Base-by-base conservation (phyloP, 2,113 vertebrate genomes). In the Dicaeum eximium region DNA sequence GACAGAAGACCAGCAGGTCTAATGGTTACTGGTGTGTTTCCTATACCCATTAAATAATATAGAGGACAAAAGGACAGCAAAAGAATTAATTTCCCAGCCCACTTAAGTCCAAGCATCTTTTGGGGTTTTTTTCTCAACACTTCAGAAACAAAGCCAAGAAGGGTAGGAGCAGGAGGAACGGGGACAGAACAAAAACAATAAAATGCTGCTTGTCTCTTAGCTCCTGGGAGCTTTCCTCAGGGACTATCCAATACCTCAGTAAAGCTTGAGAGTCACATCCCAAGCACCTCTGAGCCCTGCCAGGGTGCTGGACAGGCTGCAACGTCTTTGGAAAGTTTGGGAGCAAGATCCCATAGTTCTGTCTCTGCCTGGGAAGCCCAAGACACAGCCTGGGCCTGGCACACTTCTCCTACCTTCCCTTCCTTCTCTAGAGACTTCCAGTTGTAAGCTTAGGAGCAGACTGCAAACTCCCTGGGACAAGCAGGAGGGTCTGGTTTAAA, bases 41-140 rank as follows among this genome's bases (percentile, higher is more conserved):
- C 54, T 56, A 33, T 5, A 64, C 1, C 4, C 10, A 62, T 54
- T 64, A 85, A 78, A 64, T 27, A 88, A 75, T 10, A 71, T 0
- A 67, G 15, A 87, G 5, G 15, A 27, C 22, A 56, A 92, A 74
- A 93, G 37, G 38, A 48, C 40, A 30, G 21, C 4, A 57, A 37
- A 56, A 54, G 24, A 50, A 58, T 9, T 1, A 16, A n/a, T 86
- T 86, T 80, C 42, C 20, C 19, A 72, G 24, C 12, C 35, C n/a
- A 40, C 8, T 56, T 40, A 57, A 1, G 1, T 50, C 21, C 38
- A 64, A 42, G 7, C 4, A 54, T 11, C 13, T 74, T 78, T 23
- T 35, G 23, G 6, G 4, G 0, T 0, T 7, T 56, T 88, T 67
- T 20, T 0, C 5, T 19, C 14, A 35, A 8, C 11, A 40, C 19